A percentile compares a stretch with the other conserved stretches of the same genome.
Evolutionary conservation across 1,140 invertebrate species (phyloP).

Genomic region (Medauroidea extradentata): DNA sequence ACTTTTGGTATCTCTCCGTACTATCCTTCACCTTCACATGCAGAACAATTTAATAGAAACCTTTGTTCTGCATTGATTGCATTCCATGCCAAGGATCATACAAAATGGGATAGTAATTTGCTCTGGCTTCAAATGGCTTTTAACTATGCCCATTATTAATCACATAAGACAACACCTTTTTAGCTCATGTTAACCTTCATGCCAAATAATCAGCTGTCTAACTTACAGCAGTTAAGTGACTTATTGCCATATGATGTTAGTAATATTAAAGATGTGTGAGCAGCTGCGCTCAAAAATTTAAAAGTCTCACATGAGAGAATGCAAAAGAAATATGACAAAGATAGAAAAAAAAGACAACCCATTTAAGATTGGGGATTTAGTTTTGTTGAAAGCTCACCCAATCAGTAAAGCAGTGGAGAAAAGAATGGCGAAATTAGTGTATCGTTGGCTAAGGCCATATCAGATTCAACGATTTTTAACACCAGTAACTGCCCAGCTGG

Average conservation of each 20-base stretch:
- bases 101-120: not conserved
- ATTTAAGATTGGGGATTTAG: too few relatives aligned
- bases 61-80: not conserved
- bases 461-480: too few relatives aligned
- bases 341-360: too few relatives aligned
- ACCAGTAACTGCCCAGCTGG: too few relatives aligned
- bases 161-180: not conserved
- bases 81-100: not conserved
- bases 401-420: too few relatives aligned
- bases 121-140: not conserved
- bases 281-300: too few relatives aligned
- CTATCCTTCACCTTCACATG: not conserved
- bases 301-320: too few relatives aligned
- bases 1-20: not conserved
- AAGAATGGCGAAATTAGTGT: too few relatives aligned
- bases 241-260: not conserved
- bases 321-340: too few relatives aligned
- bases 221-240: not conserved
- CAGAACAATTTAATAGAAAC: not conserved
- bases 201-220: not conserved
- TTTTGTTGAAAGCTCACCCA: too few relatives aligned
- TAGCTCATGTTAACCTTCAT: not conserved
- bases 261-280: too few relatives aligned
- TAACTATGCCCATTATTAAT: not conserved
- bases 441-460: too few relatives aligned